Percentiles rank a stretch among this genome's conserved stretches.
phyloP scores from a whole-genome alignment of 2,888 invertebrate species.

The Rotaria macrura region DNA sequence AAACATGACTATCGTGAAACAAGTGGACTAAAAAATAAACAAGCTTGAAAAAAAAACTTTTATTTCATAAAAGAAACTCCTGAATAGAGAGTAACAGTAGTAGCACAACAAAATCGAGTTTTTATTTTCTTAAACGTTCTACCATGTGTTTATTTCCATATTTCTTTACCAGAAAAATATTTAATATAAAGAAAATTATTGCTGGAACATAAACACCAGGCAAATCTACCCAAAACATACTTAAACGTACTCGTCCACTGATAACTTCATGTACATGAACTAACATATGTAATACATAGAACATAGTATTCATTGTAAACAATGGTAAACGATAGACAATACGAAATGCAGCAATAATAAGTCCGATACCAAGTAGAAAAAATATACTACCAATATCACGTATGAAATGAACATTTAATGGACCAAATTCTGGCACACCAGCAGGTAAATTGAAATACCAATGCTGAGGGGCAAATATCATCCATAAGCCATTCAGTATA shows the following conservation, averaged over 20 bases:
- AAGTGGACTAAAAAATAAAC: no score
- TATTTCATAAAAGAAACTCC: no score
- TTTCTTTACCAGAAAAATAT: background rate
- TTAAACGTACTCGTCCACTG: slow-evolving; percentile 9
- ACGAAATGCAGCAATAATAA: background rate
- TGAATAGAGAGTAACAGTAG: no score
- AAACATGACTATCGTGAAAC: no score
- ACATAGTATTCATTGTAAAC: background rate
- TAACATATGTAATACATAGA: background rate
- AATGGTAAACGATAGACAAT: background rate
- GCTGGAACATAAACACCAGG: background rate
- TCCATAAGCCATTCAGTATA: background rate
- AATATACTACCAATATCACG: slow-evolving; percentile 14
- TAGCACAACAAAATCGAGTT: no score
- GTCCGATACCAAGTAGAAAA: background rate
- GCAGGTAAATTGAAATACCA: slow-evolving; percentile 11
- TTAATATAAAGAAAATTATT: background rate
- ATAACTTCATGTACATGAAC: background rate
- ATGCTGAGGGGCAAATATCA: background rate
- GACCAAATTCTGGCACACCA: background rate
- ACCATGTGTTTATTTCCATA: background rate
- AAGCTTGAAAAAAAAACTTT: no score
- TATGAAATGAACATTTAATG: background rate
- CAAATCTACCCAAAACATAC: background rate
- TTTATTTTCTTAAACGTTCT: no score